Base-by-base conservation (phyloP, 2,113 vertebrate species). In the Hystrix brachyura region DNA sequence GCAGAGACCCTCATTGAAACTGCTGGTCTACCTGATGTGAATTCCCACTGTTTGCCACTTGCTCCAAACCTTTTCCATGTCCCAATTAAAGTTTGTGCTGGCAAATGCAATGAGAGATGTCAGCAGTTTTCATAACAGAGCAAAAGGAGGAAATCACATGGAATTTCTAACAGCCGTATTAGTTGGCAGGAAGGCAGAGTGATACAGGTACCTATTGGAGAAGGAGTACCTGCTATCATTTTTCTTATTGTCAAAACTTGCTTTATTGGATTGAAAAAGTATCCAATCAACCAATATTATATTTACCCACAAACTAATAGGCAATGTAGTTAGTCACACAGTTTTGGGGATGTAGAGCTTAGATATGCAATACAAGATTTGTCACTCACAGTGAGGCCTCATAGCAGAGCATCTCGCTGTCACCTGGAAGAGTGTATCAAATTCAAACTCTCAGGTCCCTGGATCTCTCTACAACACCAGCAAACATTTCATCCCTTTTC, bases 51-150 rank as follows among this genome's bases (percentile, higher is more conserved):
- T 94, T 72, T 88, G 19, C 84, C 59, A 86, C 81, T 94, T 92
- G 78, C 46, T 93, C 78, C 59, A 91, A 97, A 88, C 64, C 32
- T 67, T 60, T 82, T 25, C 80, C 76, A 29, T 79, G 80, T 78
- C 65, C 74, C 92, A 95, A 65, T 85, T 93, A 96, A 94, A 94
- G 92, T 64, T 83, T 97, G 91, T 64, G 38, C 90, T 78, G 79
- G 76, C 67, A 92, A 97, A 95, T 2, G 19, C 84, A 87, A 71
- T 7, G 69, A 93, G 90, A 84, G 84, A 85, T 57, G 59, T 76
- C 67, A 90, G 84, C 53, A 71, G 72, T 95, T 97, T 95, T 90
- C 78, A 69, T 71, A 90, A 93, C 53, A 84, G 34, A 95, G 34
- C 38, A 69, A 88, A 93, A 85, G 38, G 29, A 85, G 67, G 84